Base-by-base conservation (phyloP, 2,797 vertebrate species). In the Esox lucius region DNA sequence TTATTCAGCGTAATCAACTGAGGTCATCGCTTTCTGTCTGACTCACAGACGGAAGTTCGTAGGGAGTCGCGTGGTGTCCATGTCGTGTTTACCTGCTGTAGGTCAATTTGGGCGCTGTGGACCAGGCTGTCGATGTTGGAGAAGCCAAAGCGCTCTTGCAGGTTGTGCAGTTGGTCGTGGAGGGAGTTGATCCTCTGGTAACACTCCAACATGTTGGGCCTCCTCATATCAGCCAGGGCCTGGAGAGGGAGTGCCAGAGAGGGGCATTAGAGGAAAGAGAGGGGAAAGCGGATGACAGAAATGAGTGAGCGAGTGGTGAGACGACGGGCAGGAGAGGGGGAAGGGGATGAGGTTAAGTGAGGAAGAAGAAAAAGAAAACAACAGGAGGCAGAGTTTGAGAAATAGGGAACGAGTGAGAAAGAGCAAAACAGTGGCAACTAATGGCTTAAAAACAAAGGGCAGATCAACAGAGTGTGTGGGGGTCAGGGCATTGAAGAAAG, bases 91-190 rank as follows among this genome's bases (percentile, higher is more conserved):
- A 98, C 96, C 95, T 96, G 94, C 80, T 98, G 95, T 92, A 98
- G 94, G 91, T 95, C 91, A 53, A 96, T 95, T 89, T 98, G 96
- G 0, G 95, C 94, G 78, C 92, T 94, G 89, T 98, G 94, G 81
- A 95, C 88, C 85, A 98, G 88, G 75, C 92, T 91, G 5, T 89
- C 87, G 1, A 92, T 84, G 71, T 93, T 90, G 5, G 91, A 90
- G 88, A 96, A 95, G 15, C 89, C 90, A 79, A 98, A 98, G 59
- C 92, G 90, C 68, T 89, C 92, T 87, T 93, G 92, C 76, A 98
- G 95, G 68, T 95, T 91, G 70, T 94, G 92, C 42, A 95, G 89
- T 17, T 93, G 92, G 71, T 96, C 92, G 62, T 91, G 90, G 65
- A 98, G 94, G 12, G 86, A 85, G 78, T 87, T 79, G 17, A 97